Evolutionary conservation across 2,113 vertebrate species (phyloP).

Genomic region (Pachycephala philippinensis): DNA sequence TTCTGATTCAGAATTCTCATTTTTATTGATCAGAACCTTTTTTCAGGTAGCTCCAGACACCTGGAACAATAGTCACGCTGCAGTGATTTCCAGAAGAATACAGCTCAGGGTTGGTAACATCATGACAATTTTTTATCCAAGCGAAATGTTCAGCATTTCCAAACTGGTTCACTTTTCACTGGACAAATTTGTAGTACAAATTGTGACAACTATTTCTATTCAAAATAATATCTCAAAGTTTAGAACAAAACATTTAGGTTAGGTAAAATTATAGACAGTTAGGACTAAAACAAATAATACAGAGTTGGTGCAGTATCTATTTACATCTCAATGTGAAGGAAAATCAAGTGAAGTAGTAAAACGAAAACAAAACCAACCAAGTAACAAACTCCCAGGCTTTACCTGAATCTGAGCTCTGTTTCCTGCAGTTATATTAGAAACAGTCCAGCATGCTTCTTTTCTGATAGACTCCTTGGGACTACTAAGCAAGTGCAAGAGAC

Average conservation of each 20-base stretch:
- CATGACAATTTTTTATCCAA: background rate
- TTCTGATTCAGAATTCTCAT: background rate
- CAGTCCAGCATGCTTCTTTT: conserved; percentile 91
- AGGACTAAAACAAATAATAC: background rate
- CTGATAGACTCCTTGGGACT: conserved; percentile 90
- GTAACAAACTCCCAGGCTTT: background rate
- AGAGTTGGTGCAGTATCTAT: background rate
- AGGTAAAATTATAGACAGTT: background rate
- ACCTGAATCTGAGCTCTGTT: conserved; percentile 90
- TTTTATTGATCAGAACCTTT: background rate
- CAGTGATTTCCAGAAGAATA: background rate
- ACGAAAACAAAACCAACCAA: background rate
- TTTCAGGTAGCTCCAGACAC: background rate
- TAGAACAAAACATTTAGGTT: background rate
- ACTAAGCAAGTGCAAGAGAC: conserved; percentile 88
- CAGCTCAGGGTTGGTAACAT: background rate
- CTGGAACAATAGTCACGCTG: background rate
- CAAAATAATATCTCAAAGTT: background rate
- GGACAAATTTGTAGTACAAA: background rate
- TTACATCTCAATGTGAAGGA: background rate
- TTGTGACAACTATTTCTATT: background rate
- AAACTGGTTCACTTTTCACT: background rate
- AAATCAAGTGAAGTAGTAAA: background rate
- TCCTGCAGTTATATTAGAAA: conserved; percentile 92
- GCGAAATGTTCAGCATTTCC: background rate